Conservation (phyloP, 2,797 vertebrate species). For the Austrolebias charrua region DNA sequence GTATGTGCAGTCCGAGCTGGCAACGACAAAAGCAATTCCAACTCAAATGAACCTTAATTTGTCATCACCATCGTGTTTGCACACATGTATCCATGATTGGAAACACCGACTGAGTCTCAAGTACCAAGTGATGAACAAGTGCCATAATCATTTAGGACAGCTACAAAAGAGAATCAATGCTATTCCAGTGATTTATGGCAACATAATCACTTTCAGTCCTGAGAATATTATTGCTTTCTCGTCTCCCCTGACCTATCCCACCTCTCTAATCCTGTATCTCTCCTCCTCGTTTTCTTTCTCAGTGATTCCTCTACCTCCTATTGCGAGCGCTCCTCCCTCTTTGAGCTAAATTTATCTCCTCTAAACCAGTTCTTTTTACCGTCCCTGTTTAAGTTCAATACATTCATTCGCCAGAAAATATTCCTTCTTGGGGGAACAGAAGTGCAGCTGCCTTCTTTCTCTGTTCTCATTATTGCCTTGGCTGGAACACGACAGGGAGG, state of each 20-base stretch:
- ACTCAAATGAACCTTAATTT: conserved; percentile 58
- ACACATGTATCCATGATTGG: conserved; percentile 49
- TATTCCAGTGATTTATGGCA: conserved; percentile 46
- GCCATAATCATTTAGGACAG: conserved; percentile 42
- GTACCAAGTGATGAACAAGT: conserved; percentile 35
- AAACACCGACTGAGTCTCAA: conserved; percentile 29
- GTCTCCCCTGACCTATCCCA: conserved; percentile 11
- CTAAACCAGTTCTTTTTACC: conserved; percentile 28
- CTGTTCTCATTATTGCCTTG: conserved; percentile 35
- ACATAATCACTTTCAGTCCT: conserved; percentile 31
- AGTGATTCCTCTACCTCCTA: conserved; percentile 6
- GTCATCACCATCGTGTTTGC: conserved; percentile 53
- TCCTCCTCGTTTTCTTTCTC: conserved; percentile 9
- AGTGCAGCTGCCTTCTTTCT: conserved; percentile 53
- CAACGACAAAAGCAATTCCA: conserved; percentile 40
- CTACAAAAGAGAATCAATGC: conserved; percentile 47
- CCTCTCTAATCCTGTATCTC: conserved; percentile 3
- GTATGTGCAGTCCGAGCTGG: background rate
- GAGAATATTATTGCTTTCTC: conserved; percentile 32
- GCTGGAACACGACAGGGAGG: conserved; percentile 36
- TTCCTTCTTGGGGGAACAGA: conserved; percentile 27
- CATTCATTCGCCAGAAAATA: conserved; percentile 49
- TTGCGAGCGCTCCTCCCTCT: conserved; percentile 28
- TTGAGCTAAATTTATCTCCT: conserved; percentile 49
- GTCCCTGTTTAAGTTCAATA: conserved; percentile 38